These are phyloP conservation scores for Taxidea taxus DNA, from an alignment of 2,113 vertebrate species.

Conservation along the genomic window DNA sequence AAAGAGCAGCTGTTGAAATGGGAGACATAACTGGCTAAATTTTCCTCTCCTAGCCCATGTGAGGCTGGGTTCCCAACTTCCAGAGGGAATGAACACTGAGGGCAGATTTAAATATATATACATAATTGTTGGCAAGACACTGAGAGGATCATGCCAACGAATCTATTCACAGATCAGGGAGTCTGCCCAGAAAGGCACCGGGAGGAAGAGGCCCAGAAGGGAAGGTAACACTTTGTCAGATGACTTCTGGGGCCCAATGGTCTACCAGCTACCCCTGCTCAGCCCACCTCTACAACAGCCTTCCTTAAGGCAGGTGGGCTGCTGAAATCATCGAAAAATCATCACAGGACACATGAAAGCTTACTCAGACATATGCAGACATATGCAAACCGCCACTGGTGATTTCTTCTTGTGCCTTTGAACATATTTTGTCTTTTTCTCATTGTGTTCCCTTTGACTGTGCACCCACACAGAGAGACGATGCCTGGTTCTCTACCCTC, in stretches of 20 bases:
- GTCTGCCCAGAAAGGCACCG: background rate
- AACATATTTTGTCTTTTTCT: background rate
- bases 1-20: background rate
- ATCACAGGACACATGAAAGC: background rate
- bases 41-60: background rate
- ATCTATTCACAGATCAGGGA: constrained; percentile 12
- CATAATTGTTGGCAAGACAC: background rate
- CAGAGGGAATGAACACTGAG: background rate
- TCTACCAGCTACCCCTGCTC: background rate
- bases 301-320: background rate
- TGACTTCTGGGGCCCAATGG: background rate
- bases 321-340: background rate
- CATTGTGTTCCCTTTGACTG: background rate
- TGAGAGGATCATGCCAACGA: background rate
- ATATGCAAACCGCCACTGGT: background rate
- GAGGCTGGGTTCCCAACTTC: background rate
- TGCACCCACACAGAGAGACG: background rate
- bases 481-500: background rate
- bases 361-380: background rate
- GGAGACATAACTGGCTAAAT: background rate
- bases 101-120: background rate
- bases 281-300: background rate
- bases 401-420: background rate
- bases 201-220: background rate
- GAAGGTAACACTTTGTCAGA: background rate